Base-by-base conservation (phyloP, 1,140 invertebrate species). In the Apis dorsata region DNA sequence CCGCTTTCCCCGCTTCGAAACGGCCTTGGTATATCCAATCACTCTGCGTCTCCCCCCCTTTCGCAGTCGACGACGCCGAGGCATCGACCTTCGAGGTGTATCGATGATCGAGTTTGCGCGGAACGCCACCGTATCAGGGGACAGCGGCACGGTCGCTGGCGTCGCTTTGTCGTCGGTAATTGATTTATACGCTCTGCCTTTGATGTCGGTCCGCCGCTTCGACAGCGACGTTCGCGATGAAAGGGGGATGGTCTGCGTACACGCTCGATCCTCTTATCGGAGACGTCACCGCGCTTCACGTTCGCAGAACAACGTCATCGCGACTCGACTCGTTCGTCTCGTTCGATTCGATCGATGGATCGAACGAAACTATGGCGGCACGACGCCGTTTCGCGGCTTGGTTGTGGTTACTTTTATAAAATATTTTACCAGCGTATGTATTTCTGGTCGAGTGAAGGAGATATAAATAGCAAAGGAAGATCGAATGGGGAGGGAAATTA, bases 101-200 rank as follows among this genome's bases (percentile, higher is more conserved):
- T 85, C 79, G 88, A 86, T 89, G 89, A 90, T 90, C 88, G 90
- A 89, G 89, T 89, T 90, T 90, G 85, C 85, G 85, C 85, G 76
- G 72, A 49, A 84, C 86, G 81, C 83, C 71, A 79, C 55, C 86
- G 85, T 80, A 88, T 83, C 85, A 51, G 57, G 70, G 57, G 51
- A 62, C 72, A 44, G 34, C 81, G 82, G 70, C 81, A 85, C 71
- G 78, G 68, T 77, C 80, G 86, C 86, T 59, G 72, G 49, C 86
- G 84, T 73, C 86, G 88, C 89, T 90, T 89, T 90, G 88, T 89
- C 87, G 81, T 78, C 70, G 81, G 86, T 88, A 90, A 90, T 90
- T 90, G 88, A 90, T 90, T 90, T 90, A 90, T 89, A 89, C 86
- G 83, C 82, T 63, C 60, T 72, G 88, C 86, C 90, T 90, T 90